A percentile compares a stretch with the other conserved stretches of the same genome.
Evolutionary conservation across 2,113 vertebrate genomes (phyloP).

Genomic region (Panthera tigris): DNA sequence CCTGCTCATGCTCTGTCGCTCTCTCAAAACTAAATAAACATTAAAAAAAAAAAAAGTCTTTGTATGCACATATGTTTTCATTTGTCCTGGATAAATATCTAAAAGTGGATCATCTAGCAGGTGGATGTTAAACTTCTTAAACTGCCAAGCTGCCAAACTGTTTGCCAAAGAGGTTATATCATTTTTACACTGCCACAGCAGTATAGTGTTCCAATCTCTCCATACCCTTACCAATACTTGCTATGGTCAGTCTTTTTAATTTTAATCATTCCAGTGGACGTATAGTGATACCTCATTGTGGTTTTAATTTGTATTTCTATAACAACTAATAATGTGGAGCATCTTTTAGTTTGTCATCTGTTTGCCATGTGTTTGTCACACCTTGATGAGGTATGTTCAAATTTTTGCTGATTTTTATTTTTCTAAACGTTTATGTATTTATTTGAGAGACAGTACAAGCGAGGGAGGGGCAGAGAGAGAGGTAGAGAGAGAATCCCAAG

Average conservation of each 20-base stretch:
- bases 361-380: neutral
- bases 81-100: neutral
- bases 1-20: no score
- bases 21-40: no score
- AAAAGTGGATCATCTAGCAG: neutral
- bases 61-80: neutral
- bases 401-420: conserved; percentile 8
- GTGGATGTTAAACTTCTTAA: neutral
- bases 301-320: neutral
- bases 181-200: neutral
- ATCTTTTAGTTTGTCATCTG: neutral
- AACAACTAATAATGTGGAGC: neutral
- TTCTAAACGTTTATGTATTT: no score
- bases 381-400: neutral
- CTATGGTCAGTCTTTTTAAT: neutral
- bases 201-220: neutral
- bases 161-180: neutral
- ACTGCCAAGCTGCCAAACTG: neutral
- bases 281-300: neutral
- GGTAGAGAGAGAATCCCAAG: no score
- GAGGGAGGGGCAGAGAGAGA: no score
- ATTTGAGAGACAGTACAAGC: no score
- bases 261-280: neutral
- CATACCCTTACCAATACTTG: neutral
- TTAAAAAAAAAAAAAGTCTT: neutral